These are phyloP conservation scores for Hyla sarda DNA, from an alignment of 2,113 vertebrate genomes.

Conservation along the genomic window DNA sequence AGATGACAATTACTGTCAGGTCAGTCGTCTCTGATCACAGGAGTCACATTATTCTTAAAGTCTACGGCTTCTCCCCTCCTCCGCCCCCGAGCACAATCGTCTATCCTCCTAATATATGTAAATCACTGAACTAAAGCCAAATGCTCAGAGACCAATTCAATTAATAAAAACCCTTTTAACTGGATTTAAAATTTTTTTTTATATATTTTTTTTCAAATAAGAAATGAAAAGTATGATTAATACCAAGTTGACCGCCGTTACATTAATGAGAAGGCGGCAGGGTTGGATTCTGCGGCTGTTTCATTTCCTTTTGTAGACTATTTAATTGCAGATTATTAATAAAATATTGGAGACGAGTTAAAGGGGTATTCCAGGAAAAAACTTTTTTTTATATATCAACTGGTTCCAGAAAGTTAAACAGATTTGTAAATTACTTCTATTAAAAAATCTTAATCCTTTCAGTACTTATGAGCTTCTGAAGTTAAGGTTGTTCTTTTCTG, in stretches of 20 bases:
- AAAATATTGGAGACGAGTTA: neutral
- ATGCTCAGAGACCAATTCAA: constrained; percentile 31
- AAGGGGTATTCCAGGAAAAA: too few species aligned
- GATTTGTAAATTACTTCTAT: too few species aligned
- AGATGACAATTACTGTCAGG: neutral
- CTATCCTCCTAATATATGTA: constrained; percentile 5
- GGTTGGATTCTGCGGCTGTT: constrained; percentile 7
- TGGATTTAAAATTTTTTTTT: neutral
- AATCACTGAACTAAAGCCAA: constrained; percentile 27
- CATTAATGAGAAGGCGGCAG: constrained; percentile 19
- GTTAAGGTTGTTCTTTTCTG: too few species aligned
- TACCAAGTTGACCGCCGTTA: constrained; percentile 17
- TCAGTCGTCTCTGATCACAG: neutral
- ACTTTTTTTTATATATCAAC: too few species aligned
- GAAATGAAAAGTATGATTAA: constrained; percentile 25
- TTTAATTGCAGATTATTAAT: neutral
- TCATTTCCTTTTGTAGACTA: neutral
- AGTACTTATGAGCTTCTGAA: too few species aligned
- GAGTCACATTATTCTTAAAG: neutral
- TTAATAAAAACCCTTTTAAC: constrained; percentile 24
- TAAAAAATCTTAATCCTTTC: too few species aligned
- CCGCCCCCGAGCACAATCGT: neutral
- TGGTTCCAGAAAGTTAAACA: too few species aligned
- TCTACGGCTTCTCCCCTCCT: neutral
- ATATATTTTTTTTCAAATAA: neutral